Evolutionary conservation across 1,140 invertebrate genomes (phyloP).

Genomic region (Drosophila ambigua): DNA sequence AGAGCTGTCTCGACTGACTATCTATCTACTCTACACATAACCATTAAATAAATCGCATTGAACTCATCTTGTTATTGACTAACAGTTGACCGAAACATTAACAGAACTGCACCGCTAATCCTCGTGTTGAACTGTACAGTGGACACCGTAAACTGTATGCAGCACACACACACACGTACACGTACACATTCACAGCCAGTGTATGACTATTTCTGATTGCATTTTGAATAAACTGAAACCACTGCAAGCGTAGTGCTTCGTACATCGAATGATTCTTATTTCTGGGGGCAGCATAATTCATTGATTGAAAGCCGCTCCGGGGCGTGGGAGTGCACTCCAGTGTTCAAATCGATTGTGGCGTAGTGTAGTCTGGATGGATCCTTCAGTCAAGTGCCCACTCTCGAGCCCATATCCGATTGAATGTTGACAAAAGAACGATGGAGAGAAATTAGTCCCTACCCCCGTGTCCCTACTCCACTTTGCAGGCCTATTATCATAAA

Average conservation of each 20-base stretch:
- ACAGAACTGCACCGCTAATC: conserved; percentile 60
- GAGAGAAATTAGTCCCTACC: too few species aligned
- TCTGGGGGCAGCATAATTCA: not conserved
- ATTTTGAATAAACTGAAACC: conserved; percentile 69
- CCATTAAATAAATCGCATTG: conserved; percentile 27
- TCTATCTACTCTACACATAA: conserved; percentile 50
- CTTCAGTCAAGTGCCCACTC: too few species aligned
- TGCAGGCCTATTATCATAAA: too few species aligned
- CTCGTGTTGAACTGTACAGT: conserved; percentile 65
- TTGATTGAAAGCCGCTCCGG: not conserved
- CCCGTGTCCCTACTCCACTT: too few species aligned
- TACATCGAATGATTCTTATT: conserved; percentile 1
- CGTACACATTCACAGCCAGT: conserved; percentile 24
- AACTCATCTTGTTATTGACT: conserved; percentile 75
- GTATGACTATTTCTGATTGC: conserved; percentile 57
- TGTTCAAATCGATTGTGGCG: not conserved
- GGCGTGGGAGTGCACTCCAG: too few species aligned
- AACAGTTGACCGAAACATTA: conserved; percentile 50
- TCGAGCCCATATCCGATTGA: too few species aligned
- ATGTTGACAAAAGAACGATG: too few species aligned
- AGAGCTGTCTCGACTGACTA: conserved; percentile 61
- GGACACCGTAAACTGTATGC: not conserved
- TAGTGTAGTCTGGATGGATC: too few species aligned
- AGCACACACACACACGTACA: conserved; percentile 15
- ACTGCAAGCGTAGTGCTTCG: conserved; percentile 41